These are phyloP conservation scores for Sebastes melanostomus DNA, from an alignment of 2,797 vertebrate genomes.

Conservation along the genomic window DNA sequence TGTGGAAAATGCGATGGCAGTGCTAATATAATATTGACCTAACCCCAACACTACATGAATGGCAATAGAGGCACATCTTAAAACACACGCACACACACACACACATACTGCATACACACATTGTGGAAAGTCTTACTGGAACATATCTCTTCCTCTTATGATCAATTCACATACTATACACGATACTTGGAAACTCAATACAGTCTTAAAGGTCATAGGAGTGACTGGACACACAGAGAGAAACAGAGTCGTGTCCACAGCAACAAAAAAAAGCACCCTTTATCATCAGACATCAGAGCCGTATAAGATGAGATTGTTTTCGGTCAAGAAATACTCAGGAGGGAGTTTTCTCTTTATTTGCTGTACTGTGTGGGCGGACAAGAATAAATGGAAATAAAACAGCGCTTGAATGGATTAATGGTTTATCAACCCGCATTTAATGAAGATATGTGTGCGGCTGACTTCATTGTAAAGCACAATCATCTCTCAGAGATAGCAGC, in stretches of 20 bases:
- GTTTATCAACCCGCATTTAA: constrained; percentile 79
- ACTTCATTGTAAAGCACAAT: constrained; percentile 67
- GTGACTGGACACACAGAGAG: constrained; percentile 46
- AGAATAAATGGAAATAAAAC: constrained; percentile 74
- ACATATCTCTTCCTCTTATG: constrained; percentile 73
- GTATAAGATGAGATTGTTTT: constrained; percentile 50
- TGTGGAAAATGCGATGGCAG: constrained; percentile 78
- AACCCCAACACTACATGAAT: constrained; percentile 76
- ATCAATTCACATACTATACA: constrained; percentile 72
- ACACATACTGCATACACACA: constrained; percentile 1
- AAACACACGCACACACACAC: constrained; percentile 10
- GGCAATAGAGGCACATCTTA: constrained; percentile 68
- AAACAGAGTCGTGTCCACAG: constrained; percentile 33
- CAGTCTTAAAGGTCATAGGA: constrained; percentile 64
- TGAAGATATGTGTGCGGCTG: constrained; percentile 77
- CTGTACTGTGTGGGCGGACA: constrained; percentile 60
- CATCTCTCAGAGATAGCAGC: constrained; percentile 74
- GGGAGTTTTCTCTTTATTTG: constrained; percentile 59
- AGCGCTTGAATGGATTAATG: constrained; percentile 77
- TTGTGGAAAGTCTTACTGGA: constrained; percentile 68
- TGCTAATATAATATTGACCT: constrained; percentile 83
- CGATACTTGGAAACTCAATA: constrained; percentile 71
- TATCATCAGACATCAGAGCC: constrained; percentile 40
- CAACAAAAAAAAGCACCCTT: constrained; percentile 18
- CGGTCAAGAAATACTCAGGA: constrained; percentile 50